Evolutionary conservation across 2,113 vertebrate genomes (phyloP).

Genomic region (Cyprichromis sp.): DNA sequence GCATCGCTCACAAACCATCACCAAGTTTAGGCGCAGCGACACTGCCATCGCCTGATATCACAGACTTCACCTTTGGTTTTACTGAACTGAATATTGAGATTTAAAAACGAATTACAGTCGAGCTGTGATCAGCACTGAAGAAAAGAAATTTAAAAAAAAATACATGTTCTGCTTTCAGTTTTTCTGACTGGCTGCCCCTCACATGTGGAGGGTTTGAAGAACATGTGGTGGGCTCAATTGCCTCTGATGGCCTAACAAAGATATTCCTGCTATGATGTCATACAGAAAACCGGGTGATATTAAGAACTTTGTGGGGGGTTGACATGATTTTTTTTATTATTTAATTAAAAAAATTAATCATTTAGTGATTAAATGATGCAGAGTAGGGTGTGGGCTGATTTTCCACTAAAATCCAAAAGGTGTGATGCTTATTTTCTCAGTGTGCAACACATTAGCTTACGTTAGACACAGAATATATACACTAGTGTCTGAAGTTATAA

Average conservation of each 20-base stretch:
- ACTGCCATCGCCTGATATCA: not conserved
- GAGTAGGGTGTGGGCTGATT: not conserved
- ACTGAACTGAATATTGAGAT: not conserved
- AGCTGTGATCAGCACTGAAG: not conserved
- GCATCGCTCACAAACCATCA: not conserved
- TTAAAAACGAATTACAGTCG: not conserved
- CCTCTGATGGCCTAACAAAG: not conserved
- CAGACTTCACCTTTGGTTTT: not conserved
- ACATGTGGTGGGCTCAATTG: not conserved
- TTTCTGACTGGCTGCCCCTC: not conserved
- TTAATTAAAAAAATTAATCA: accelerated
- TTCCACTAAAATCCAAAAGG: not conserved
- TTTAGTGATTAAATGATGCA: not conserved
- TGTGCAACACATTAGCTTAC: not conserved
- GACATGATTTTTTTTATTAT: not conserved
- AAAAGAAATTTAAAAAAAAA: accelerated
- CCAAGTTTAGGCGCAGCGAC: not conserved
- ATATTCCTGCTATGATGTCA: not conserved
- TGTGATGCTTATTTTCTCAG: not conserved
- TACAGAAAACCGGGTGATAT: not conserved
- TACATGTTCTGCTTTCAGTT: not conserved
- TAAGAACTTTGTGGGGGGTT: not conserved
- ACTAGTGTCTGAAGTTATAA: not conserved
- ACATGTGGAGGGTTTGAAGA: not conserved
- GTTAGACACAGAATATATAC: not conserved